phyloP scores from a whole-genome alignment of 2,888 invertebrate species.

The Tetranychus piercei region DNA sequence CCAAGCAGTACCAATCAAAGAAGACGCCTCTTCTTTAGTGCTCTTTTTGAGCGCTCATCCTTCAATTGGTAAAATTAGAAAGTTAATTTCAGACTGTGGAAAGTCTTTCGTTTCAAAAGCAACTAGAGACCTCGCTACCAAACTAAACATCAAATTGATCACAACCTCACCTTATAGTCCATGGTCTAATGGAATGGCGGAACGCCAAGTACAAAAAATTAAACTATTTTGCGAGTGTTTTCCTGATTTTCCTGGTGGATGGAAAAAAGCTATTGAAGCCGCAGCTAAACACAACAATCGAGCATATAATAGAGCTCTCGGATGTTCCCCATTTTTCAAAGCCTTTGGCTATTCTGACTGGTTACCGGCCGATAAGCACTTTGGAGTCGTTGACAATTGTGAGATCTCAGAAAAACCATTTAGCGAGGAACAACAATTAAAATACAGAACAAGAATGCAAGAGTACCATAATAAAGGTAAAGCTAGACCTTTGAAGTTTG shows the following conservation, averaged over 20 bases:
- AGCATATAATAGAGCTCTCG: not conserved
- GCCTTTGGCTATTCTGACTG: not conserved
- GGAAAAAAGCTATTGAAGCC: not conserved
- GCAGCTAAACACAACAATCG: not conserved
- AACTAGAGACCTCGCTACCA: not conserved
- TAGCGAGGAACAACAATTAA: not conserved
- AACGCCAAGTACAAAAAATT: not conserved
- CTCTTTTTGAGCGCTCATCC: not conserved
- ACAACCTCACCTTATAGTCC: not conserved
- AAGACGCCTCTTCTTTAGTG: not conserved
- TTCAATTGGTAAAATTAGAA: not conserved
- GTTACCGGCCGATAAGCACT: not conserved
- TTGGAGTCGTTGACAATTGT: not conserved
- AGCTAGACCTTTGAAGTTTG: not conserved
- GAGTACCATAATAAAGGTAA: not conserved
- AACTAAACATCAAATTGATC: not conserved
- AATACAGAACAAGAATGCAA: not conserved
- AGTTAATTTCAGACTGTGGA: not conserved
- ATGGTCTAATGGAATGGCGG: not conserved
- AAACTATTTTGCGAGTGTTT: not conserved
- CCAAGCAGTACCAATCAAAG: not conserved
- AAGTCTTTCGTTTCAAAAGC: not conserved
- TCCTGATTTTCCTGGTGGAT: not conserved
- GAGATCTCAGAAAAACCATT: not conserved
- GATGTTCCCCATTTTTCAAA: conserved; percentile 4